Conservation (phyloP, 1,140 invertebrate species). For the Hyphantria cunea region DNA sequence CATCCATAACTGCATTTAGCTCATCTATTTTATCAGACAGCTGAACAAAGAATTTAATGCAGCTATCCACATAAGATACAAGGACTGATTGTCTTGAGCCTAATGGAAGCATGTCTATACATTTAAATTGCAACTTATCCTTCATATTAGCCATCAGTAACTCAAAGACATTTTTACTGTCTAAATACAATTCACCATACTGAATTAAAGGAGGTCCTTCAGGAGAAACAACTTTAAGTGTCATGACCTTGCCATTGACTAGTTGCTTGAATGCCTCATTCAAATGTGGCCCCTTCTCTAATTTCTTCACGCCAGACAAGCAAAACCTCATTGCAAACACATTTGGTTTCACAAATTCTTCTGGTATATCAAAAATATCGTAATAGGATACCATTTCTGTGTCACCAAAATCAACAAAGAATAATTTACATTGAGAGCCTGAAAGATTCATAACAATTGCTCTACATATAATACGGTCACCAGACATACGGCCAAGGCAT, state of each 20-base stretch:
- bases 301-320: conserved; percentile 85
- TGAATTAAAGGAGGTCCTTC: conserved; percentile 87
- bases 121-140: conserved; percentile 72
- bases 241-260: conserved; percentile 83
- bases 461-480: conserved; percentile 85
- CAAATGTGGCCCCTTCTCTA: conserved; percentile 85
- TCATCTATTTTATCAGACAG: conserved; percentile 82
- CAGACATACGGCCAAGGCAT: conserved; percentile 86
- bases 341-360: conserved; percentile 85
- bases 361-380: conserved; percentile 88
- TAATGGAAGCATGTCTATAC: conserved; percentile 78
- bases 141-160: conserved; percentile 76
- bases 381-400: conserved; percentile 86
- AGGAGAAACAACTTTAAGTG: conserved; percentile 84
- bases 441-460: conserved; percentile 87
- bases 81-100: conserved; percentile 82
- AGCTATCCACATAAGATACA: conserved; percentile 87
- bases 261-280: conserved; percentile 86
- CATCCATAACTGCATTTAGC: conserved; percentile 81
- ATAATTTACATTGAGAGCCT: conserved; percentile 84
- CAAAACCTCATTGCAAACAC: conserved; percentile 88
- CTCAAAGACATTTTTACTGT: conserved; percentile 82
- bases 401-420: conserved; percentile 91
- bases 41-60: conserved; percentile 88
- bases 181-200: conserved; percentile 85